A percentile compares a stretch with the other conserved stretches of the same genome.
Evolutionary conservation across 1,140 invertebrate species (phyloP).

Genomic region (Brachionus sp.): DNA sequence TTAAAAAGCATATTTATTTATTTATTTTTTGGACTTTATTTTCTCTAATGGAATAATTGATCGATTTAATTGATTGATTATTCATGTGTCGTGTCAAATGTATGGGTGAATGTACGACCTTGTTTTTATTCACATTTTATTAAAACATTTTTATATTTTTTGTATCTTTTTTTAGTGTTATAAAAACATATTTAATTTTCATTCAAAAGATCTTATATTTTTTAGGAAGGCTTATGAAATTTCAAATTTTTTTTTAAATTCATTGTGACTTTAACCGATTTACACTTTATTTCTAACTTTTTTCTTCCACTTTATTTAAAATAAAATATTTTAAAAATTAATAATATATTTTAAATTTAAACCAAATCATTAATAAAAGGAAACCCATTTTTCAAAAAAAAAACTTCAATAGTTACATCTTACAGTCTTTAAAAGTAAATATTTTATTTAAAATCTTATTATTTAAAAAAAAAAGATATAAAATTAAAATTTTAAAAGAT

Average conservation of each 20-base stretch:
- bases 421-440: no score
- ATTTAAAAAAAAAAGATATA: no score
- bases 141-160: background rate
- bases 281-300: background rate
- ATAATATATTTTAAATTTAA: no score
- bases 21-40: background rate
- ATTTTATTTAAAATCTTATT: no score
- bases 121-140: slow-evolving; percentile 11
- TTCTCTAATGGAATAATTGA: background rate
- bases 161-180: slow-evolving; percentile 10
- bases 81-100: background rate
- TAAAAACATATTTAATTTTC: background rate
- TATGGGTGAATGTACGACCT: background rate
- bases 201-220: background rate
- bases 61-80: slow-evolving; percentile 26
- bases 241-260: background rate
- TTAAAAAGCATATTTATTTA: background rate
- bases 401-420: no score
- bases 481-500: no score
- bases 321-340: slow-evolving; percentile 4
- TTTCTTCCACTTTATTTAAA: background rate
- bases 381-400: no score
- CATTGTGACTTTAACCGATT: background rate
- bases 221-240: background rate
- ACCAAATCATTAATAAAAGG: no score